Evolutionary conservation across 2,888 invertebrate species (phyloP).

Genomic region (Cerastis rubricosa): DNA sequence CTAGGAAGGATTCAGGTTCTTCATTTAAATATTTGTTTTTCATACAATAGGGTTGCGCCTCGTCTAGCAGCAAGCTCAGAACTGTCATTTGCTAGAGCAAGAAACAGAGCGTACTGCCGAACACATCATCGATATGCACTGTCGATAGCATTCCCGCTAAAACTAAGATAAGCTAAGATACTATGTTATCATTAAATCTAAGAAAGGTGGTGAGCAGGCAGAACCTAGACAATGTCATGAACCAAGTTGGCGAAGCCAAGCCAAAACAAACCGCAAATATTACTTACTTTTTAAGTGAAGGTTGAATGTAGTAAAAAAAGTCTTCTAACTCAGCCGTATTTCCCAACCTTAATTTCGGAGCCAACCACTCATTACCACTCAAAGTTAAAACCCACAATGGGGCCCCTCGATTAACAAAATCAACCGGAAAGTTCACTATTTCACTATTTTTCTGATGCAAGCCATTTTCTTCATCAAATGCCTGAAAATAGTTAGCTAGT

Average conservation of each 20-base stretch:
- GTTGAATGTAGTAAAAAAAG: constrained; percentile 57
- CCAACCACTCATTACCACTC: constrained; percentile 66
- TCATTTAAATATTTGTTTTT: no score
- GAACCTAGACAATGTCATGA: background rate
- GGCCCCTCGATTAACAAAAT: constrained; percentile 39
- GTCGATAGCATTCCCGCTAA: background rate
- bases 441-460: background rate
- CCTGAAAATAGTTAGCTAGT: constrained; percentile 4
- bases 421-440: background rate
- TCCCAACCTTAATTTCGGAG: constrained; percentile 67
- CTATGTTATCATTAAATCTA: background rate
- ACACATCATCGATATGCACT: no score
- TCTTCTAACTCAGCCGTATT: constrained; percentile 62
- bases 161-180: background rate
- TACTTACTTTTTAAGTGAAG: constrained; percentile 13
- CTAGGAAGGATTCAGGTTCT: background rate
- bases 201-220: background rate
- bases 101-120: background rate
- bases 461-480: constrained; percentile 2
- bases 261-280: background rate
- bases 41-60: background rate
- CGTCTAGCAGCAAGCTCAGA: background rate
- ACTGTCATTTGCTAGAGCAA: background rate
- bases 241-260: background rate
- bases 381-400: constrained; percentile 76